Evolutionary conservation across 2,113 vertebrate genomes (phyloP).

Genomic region (Osmerus eperlanus): DNA sequence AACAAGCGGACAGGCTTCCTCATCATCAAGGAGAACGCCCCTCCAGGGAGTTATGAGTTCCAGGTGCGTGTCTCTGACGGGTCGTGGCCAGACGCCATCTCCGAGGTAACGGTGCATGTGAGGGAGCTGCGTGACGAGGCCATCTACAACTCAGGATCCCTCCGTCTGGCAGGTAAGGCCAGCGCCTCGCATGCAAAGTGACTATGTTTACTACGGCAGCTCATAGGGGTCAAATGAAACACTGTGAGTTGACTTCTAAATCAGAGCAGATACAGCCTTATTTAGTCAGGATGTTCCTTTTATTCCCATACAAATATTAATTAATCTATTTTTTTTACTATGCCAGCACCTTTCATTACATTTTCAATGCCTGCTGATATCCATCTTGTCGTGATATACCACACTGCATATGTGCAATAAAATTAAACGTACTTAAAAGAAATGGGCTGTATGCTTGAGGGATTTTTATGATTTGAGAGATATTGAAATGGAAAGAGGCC

Average conservation of each 20-base stretch:
- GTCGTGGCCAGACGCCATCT: slow-evolving; percentile 82
- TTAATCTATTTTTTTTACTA: background rate
- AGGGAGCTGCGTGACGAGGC: slow-evolving; percentile 79
- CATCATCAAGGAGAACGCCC: slow-evolving; percentile 79
- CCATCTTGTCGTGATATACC: background rate
- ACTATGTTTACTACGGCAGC: too few relatives aligned
- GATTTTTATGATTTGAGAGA: slow-evolving; percentile 69
- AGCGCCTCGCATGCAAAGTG: background rate
- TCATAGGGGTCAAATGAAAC: too few relatives aligned
- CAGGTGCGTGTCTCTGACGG: slow-evolving; percentile 83
- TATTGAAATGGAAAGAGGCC: slow-evolving; percentile 58
- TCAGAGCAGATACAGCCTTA: too few relatives aligned
- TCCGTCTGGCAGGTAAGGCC: slow-evolving; percentile 77
- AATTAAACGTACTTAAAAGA: slow-evolving; percentile 64
- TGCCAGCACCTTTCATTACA: background rate
- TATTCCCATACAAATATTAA: background rate
- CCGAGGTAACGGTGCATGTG: slow-evolving; percentile 76
- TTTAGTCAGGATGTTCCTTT: too few relatives aligned
- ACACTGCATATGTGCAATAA: slow-evolving; percentile 5
- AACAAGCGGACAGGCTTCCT: slow-evolving; percentile 84
- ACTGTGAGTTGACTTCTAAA: too few relatives aligned
- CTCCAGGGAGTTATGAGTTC: slow-evolving; percentile 77
- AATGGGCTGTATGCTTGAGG: slow-evolving; percentile 68
- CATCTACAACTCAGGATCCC: slow-evolving; percentile 78
- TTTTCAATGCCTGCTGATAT: background rate